Conservation (phyloP, 2,797 vertebrate genomes). For the Chelon labrosus region DNA sequence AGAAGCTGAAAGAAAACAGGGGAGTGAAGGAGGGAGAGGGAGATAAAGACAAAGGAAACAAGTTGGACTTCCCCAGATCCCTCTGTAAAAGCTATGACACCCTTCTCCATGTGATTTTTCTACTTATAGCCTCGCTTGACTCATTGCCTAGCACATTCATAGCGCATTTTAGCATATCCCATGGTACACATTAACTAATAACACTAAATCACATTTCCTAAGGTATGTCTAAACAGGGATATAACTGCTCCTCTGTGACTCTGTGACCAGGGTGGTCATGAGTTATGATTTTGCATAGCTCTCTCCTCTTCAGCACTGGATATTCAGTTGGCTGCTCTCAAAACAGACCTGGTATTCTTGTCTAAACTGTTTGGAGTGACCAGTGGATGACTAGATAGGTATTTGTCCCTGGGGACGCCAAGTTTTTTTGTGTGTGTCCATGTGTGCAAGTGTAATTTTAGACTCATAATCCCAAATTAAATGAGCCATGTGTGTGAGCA, state of each 20-base stretch:
- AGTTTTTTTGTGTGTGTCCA: conserved; percentile 2
- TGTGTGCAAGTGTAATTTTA: conserved; percentile 26
- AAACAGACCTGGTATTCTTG: conserved; percentile 60
- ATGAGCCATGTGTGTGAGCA: not conserved
- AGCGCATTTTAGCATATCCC: conserved; percentile 57
- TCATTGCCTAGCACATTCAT: conserved; percentile 51
- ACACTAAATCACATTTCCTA: conserved; percentile 73
- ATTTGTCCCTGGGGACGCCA: conserved; percentile 7
- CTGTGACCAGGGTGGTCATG: conserved; percentile 67
- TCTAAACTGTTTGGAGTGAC: conserved; percentile 52
- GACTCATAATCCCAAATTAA: conserved; percentile 11
- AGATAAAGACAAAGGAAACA: conserved; percentile 18
- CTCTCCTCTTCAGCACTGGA: conserved; percentile 26
- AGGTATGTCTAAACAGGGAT: conserved; percentile 61
- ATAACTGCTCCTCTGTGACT: conserved; percentile 67
- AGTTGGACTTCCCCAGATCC: conserved; percentile 58
- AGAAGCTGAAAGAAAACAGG: conserved; percentile 33
- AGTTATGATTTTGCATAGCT: conserved; percentile 62
- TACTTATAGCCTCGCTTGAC: conserved; percentile 61
- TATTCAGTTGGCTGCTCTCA: conserved; percentile 37
- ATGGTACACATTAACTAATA: conserved; percentile 74
- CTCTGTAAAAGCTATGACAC: conserved; percentile 45
- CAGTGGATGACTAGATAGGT: conserved; percentile 34
- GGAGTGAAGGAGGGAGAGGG: not conserved
- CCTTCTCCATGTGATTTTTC: conserved; percentile 61